phyloP scores from a whole-genome alignment of 2,113 vertebrate genomes.

The Phyllopteryx taeniolatus region DNA sequence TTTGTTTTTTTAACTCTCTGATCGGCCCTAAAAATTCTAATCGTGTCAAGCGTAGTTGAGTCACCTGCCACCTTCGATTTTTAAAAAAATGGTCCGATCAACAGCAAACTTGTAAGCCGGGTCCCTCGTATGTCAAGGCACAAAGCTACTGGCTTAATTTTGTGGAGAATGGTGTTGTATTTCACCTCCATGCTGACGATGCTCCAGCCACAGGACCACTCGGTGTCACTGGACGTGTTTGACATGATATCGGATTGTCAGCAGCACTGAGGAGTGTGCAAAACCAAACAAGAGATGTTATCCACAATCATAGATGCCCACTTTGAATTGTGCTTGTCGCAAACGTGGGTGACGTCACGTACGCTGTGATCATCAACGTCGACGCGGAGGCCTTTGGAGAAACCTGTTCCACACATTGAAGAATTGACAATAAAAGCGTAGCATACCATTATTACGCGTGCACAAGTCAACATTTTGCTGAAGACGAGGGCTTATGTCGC shows the following conservation, averaged over 20 bases:
- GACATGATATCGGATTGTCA: conserved; percentile 78
- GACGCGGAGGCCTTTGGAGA: no score
- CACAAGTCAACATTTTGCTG: background rate
- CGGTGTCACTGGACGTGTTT: conserved; percentile 89
- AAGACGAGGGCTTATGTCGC: background rate
- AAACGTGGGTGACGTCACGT: no score
- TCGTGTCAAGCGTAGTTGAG: no score
- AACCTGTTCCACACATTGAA: no score
- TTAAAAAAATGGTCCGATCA: no score
- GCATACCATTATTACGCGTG: background rate
- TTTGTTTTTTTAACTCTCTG: no score
- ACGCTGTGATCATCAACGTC: no score
- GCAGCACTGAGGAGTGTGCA: conserved; percentile 9
- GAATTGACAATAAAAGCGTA: no score
- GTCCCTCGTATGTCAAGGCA: no score
- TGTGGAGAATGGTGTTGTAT: background rate
- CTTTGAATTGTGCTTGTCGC: background rate
- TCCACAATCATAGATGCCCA: background rate
- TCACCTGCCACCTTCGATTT: no score
- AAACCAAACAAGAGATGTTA: background rate
- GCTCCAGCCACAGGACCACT: conserved; percentile 96
- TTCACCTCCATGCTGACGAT: conserved; percentile 93
- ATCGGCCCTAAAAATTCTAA: no score
- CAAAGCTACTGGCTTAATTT: background rate
- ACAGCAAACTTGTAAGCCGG: no score